A percentile compares a stretch with the other conserved stretches of the same genome.
These are phyloP conservation scores for Lycocerus yunnanus DNA, from an alignment of 2,888 invertebrate species.

Conservation along the genomic window DNA sequence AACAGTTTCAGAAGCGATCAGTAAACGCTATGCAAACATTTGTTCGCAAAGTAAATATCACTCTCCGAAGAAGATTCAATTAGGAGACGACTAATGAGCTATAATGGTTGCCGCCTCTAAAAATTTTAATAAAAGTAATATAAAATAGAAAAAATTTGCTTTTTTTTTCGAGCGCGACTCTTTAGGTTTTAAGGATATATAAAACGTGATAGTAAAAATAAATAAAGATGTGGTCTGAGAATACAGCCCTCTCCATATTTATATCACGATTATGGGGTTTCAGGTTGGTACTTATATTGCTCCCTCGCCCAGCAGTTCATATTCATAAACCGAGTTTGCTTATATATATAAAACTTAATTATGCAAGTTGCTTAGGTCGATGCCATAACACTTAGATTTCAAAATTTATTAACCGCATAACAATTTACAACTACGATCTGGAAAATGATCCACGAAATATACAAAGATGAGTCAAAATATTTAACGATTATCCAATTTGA, in stretches of 20 bases:
- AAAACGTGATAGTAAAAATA: conserved; percentile 1
- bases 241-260: conserved; percentile 43
- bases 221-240: conserved; percentile 20
- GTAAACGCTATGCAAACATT: conserved; percentile 22
- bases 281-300: conserved; percentile 47
- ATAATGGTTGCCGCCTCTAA: conserved; percentile 43
- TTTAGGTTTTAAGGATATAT: conserved; percentile 11
- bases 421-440: background rate
- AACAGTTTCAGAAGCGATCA: conserved; percentile 48
- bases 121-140: conserved; percentile 56
- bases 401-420: background rate
- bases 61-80: conserved; percentile 50
- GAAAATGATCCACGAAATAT: background rate
- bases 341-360: conserved; percentile 39
- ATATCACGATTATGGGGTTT: conserved; percentile 49
- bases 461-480: background rate
- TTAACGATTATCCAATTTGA: background rate
- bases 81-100: conserved; percentile 50
- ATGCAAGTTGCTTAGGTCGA: conserved; percentile 29
- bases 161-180: conserved; percentile 49
- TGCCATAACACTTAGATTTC: conserved; percentile 21
- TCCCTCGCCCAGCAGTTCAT: conserved; percentile 37
- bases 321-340: conserved; percentile 38
- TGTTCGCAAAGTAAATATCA: conserved; percentile 41
- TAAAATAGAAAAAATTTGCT: conserved; percentile 53